Base-by-base conservation (phyloP, 2,113 vertebrate species). In the Bujurquina vittata region DNA sequence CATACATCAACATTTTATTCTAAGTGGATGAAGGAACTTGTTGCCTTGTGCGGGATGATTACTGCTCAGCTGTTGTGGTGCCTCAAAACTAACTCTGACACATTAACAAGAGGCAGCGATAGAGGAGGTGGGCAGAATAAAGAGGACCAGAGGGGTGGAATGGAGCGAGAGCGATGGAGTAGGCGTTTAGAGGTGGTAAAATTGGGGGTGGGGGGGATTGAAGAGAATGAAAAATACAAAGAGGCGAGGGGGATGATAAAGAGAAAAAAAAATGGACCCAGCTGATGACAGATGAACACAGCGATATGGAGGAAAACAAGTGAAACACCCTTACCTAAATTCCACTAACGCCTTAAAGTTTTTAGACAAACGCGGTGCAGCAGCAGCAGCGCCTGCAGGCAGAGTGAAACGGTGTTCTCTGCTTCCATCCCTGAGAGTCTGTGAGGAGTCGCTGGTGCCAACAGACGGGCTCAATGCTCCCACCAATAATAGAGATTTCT, bases 251-350 rank as follows among this genome's bases (percentile, higher is more conserved):
- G 65, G 58, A 5, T 35, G 62, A 87, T 23, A 10, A 54, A 59
- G 10, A 37, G 37, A 75, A 75, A 12, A 63, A 77, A 67, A 67
- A 26, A 26, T 52, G 49, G 65, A 31, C 7, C 20, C 22, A n/a
- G 3, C 9, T n/a, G 35, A 59, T 26, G 10, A 63, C 35, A 72
- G 22, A 54, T 1, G 33, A 61, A 78, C 3, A 40, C 29, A 61
- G 15, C 22, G 62, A 76, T 12, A 10, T 58, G 31, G 10, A 15
- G 7, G n/a, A 75, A 69, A 67, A 92, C 14, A 26, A 58, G 75
- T 17, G 10, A 67, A 87, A 78, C 18, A 23, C 87, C 63, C 90
- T 83, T 93, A 94, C 93, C 94, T 89, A 56, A 40, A n/a, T 74
- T 82, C 87, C 80, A 81, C 84, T 84, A 87, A 82, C 15, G 40